Conservation (phyloP, 2,797 vertebrate species). For the Dryobates pubescens region DNA sequence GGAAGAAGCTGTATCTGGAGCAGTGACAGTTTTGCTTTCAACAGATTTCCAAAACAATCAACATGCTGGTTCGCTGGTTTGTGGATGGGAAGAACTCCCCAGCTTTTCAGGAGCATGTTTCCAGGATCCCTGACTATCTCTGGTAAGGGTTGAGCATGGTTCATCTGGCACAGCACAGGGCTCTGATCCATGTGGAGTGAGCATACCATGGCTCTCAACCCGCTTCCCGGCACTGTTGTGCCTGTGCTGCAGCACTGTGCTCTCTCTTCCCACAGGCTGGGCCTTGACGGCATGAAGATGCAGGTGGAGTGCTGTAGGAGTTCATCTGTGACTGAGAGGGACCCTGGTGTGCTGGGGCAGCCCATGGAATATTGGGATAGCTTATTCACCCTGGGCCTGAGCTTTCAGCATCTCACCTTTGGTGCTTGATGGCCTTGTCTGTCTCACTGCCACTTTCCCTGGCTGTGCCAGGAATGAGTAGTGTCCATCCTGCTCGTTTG, state of each 20-base stretch:
- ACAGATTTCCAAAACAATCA: slow-evolving; percentile 96
- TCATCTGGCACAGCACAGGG: neutral
- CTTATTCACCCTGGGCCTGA: neutral
- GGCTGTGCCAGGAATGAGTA: neutral
- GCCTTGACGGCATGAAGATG: slow-evolving; percentile 96
- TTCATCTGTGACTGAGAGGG: neutral
- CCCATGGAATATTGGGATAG: neutral
- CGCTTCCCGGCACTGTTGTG: neutral
- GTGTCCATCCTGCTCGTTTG: neutral
- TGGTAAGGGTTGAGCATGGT: slow-evolving; percentile 82
- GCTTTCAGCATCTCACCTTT: neutral
- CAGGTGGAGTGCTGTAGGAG: slow-evolving; percentile 82
- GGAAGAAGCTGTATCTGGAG: neutral
- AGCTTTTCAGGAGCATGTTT: slow-evolving; percentile 89
- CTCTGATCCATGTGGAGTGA: neutral
- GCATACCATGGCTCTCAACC: neutral
- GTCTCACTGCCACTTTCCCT: neutral
- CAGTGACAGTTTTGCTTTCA: neutral
- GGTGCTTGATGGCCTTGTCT: neutral
- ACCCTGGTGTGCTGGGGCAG: neutral
- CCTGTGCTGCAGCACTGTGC: neutral
- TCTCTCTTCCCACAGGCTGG: slow-evolving; percentile 83
- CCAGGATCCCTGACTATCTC: slow-evolving; percentile 93
- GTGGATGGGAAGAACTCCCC: slow-evolving; percentile 86
- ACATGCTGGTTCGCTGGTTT: slow-evolving; percentile 94